These are phyloP conservation scores for Montipora capricornis DNA, from an alignment of 64 coral and sea anemone species.

Conservation along the genomic window DNA sequence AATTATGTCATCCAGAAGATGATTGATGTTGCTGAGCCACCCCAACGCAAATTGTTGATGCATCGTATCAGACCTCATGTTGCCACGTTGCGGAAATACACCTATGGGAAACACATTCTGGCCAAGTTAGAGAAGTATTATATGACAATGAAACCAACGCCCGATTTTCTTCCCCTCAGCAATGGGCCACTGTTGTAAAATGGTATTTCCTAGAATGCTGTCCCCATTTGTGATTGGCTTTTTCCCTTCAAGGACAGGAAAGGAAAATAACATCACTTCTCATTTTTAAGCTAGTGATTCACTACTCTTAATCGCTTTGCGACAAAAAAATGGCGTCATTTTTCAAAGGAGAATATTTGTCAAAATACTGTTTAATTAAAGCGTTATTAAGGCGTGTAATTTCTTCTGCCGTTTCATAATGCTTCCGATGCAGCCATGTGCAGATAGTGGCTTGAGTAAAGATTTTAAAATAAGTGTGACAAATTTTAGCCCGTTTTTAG, in stretches of 20 bases:
- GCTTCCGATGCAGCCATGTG: too few species aligned
- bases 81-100: slow-evolving; percentile 92
- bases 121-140: slow-evolving; percentile 99
- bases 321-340: background rate
- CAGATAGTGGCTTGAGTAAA: background rate
- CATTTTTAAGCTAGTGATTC: background rate
- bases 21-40: slow-evolving; percentile 97
- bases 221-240: background rate
- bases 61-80: slow-evolving; percentile 96
- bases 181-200: slow-evolving; percentile 88
- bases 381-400: too few species aligned
- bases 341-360: too few species aligned
- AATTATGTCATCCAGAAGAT: slow-evolving; percentile 99
- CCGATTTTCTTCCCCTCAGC: slow-evolving; percentile 82
- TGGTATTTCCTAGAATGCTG: background rate
- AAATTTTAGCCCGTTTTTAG: background rate
- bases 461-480: background rate
- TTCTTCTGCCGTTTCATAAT: too few species aligned
- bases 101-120: slow-evolving; percentile 97
- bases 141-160: slow-evolving; percentile 90
- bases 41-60: slow-evolving; percentile 90
- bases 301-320: background rate
- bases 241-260: background rate
- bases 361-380: too few species aligned
- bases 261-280: background rate